Evolutionary conservation across 2,797 vertebrate genomes (phyloP).

Genomic region (Betta splendens): DNA sequence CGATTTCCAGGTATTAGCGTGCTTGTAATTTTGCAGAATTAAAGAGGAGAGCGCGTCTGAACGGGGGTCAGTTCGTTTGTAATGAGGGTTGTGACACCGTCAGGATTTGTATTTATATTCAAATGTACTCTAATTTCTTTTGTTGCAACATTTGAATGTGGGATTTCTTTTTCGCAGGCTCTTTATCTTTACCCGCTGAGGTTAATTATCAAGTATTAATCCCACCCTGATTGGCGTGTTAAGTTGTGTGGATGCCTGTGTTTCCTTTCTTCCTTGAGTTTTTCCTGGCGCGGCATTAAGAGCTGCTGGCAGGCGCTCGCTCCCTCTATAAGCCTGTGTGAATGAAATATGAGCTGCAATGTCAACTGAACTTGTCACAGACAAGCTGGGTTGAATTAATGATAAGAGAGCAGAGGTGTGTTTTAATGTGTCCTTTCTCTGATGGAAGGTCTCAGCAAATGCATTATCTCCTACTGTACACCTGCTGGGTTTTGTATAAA

Average conservation of each 20-base stretch:
- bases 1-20: conserved; percentile 49
- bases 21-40: conserved; percentile 40
- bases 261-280: conserved; percentile 52
- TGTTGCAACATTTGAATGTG: conserved; percentile 46
- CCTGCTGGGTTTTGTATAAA: conserved; percentile 61
- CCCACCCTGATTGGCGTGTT: conserved; percentile 64
- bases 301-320: conserved; percentile 73
- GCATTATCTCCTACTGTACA: conserved; percentile 63
- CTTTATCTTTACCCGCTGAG: conserved; percentile 58
- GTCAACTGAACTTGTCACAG: conserved; percentile 81
- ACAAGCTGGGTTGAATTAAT: conserved; percentile 79
- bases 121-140: conserved; percentile 60
- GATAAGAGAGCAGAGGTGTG: conserved; percentile 73
- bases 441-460: conserved; percentile 63
- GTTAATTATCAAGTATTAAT: conserved; percentile 75
- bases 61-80: conserved; percentile 52
- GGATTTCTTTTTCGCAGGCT: conserved; percentile 39
- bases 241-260: conserved; percentile 54
- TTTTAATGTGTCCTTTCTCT: conserved; percentile 68
- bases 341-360: conserved; percentile 79
- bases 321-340: conserved; percentile 59
- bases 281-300: conserved; percentile 66
- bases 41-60: conserved; percentile 24
- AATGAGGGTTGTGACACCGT: conserved; percentile 32
- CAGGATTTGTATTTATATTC: conserved; percentile 58